These are phyloP conservation scores for Donacobius atricapilla DNA, from an alignment of 2,113 vertebrate genomes.

Conservation along the genomic window DNA sequence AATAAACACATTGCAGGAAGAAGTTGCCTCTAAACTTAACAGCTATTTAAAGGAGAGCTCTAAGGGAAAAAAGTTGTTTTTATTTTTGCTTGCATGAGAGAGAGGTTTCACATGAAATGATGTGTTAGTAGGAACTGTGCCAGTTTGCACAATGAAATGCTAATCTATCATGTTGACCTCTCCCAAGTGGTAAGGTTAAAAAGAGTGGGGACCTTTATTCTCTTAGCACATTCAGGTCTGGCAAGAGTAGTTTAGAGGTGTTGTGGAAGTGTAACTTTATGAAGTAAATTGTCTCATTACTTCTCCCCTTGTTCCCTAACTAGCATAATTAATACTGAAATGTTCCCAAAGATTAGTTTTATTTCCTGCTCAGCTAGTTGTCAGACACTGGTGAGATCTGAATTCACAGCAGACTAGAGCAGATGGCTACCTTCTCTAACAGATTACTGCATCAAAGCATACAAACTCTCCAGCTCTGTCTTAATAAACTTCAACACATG, in stretches of 20 bases:
- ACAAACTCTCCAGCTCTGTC: constrained; percentile 8
- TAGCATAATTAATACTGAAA: constrained; percentile 33
- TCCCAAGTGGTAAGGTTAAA: not conserved
- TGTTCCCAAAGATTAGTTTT: constrained; percentile 21
- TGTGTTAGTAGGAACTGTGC: not conserved
- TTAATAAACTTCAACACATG: constrained; percentile 24
- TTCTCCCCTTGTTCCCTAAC: not conserved
- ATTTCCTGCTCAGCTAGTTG: constrained; percentile 26
- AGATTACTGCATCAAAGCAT: constrained; percentile 12
- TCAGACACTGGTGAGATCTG: constrained; percentile 26
- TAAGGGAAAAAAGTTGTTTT: not conserved
- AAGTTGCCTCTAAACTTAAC: not conserved
- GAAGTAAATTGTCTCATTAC: constrained; percentile 14
- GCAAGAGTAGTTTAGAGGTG: not conserved
- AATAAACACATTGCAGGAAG: not conserved
- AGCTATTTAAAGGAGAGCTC: not conserved
- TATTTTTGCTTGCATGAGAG: not conserved
- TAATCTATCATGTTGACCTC: not conserved
- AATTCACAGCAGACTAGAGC: constrained; percentile 31
- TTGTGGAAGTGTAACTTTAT: not conserved
- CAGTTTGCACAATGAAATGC: not conserved
- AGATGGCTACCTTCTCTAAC: constrained; percentile 42
- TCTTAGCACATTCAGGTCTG: not conserved
- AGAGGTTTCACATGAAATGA: not conserved
- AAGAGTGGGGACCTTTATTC: not conserved